Conservation (phyloP, 2,888 invertebrate species). For the Ametastegia equiseti region DNA sequence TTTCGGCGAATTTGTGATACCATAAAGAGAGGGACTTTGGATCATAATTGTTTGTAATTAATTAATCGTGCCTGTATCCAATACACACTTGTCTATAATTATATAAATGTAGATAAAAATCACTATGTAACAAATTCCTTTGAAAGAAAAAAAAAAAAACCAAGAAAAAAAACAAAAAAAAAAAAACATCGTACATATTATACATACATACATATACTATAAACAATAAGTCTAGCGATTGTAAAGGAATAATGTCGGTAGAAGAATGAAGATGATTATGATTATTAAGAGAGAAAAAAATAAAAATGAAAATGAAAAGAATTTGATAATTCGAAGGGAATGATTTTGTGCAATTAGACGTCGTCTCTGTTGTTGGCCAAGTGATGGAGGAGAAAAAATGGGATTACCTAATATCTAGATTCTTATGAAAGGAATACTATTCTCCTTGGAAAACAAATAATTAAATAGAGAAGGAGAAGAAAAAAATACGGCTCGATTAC, state of each 20-base stretch:
- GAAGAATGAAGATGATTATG: not conserved
- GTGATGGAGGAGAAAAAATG: conserved; percentile 53
- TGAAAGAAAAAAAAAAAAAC: conserved; percentile 55
- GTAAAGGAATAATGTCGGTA: conserved; percentile 7
- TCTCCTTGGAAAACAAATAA: too few species aligned
- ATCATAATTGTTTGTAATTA: conserved; percentile 72
- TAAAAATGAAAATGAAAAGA: too few species aligned
- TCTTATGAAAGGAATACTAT: too few species aligned
- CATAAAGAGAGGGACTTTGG: conserved; percentile 63
- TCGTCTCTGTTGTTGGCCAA: conserved; percentile 59
- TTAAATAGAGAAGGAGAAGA: too few species aligned
- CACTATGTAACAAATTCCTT: conserved; percentile 66
- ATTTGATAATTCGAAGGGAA: not conserved
- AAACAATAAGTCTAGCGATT: conserved; percentile 6
- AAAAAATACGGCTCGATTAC: too few species aligned
- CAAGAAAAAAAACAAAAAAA: conserved; percentile 13
- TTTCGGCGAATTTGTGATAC: conserved; percentile 69
- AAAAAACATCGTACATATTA: not conserved
- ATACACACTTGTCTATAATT: conserved; percentile 68
- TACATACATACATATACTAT: not conserved
- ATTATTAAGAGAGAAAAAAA: not conserved
- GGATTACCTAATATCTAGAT: too few species aligned
- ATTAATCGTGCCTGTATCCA: conserved; percentile 74
- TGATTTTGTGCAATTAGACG: conserved; percentile 68
- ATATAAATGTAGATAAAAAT: conserved; percentile 66